Evolutionary conservation across 1,140 invertebrate genomes (phyloP), one percentile per base, ranked within the genome.

Genomic region (Zaprionus davidi): DNA sequence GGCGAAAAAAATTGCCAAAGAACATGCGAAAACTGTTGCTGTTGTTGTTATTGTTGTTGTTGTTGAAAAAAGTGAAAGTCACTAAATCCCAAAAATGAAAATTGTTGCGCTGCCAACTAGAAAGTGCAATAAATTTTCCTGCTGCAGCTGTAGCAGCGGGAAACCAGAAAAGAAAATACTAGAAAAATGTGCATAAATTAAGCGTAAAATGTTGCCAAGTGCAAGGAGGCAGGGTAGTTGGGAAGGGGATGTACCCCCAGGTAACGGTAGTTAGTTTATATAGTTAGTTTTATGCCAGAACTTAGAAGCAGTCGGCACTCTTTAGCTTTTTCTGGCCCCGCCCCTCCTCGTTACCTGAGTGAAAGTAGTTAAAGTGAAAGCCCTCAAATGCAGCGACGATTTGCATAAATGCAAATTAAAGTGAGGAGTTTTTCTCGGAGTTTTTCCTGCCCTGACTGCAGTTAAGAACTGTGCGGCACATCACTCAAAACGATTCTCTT

Each of bases 371-470:
- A 78, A 74, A 81, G 76, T 72, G 72, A 85, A 84, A 84, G 78
- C 73, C 55, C 68, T 71, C 63, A 65, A 79, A 69, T 68, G 67
- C 64, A 62, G 31, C 31, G 15, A n/a, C 55, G 60, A 85, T 85
- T 85, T 85, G 82, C 82, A 85, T 85, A 83, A 83, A 85, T 85
- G 82, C 78, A 85, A 85, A 85, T 85, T 69, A 69, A 51, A 66
- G 34, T 44, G 46, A 70, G 57, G n/a, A 46, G 41, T 46, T 56
- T 72, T 62, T 34, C 57, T 28, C 41, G 20, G 65, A 74, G 65
- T 69, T 41, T n/a, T 22, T 12, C 9, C 2, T 20, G 17, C 41
- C 41, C 15, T 3, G 5, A 46, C 41, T 22, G 46, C 64, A 55
- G 53, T 71, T 57, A 70, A 58, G 41, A 75, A 57, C 31, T 51